Conservation (phyloP, 2,888 invertebrate species). For the Platypus cylindrus region DNA sequence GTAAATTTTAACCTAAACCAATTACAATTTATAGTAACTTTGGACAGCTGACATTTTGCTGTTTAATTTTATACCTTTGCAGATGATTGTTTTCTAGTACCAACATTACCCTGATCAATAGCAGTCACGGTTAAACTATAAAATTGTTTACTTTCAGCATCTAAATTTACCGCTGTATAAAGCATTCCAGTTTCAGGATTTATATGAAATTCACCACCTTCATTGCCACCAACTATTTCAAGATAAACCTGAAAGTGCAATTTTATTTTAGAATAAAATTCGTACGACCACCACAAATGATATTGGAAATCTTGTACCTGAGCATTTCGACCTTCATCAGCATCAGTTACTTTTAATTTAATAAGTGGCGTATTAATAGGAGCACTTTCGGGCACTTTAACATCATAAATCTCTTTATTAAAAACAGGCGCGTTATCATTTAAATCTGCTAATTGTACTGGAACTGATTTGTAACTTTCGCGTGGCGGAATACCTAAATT, state of each 20-base stretch:
- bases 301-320: slow-evolving; percentile 33
- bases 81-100: slow-evolving; percentile 73
- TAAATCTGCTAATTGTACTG: slow-evolving; percentile 66
- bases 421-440: slow-evolving; percentile 83
- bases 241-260: slow-evolving; percentile 46
- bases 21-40: background rate
- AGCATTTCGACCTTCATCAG: slow-evolving; percentile 67
- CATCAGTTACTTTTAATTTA: slow-evolving; percentile 74
- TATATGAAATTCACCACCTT: slow-evolving; percentile 75
- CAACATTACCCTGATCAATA: slow-evolving; percentile 74
- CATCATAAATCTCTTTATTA: slow-evolving; percentile 75
- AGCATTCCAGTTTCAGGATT: slow-evolving; percentile 83
- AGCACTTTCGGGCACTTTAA: slow-evolving; percentile 76
- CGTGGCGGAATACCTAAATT: slow-evolving; percentile 55
- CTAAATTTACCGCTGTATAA: slow-evolving; percentile 67
- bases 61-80: slow-evolving; percentile 69
- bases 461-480: slow-evolving; percentile 66
- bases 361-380: slow-evolving; percentile 82
- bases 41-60: background rate
- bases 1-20: slow-evolving; percentile 52
- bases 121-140: slow-evolving; percentile 84
- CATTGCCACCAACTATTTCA: slow-evolving; percentile 85
- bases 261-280: too few relatives aligned
- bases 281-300: too few relatives aligned
- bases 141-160: slow-evolving; percentile 72